Conservation (phyloP, 92 coral and sea anemone species). For the Epizoanthus fatuus region DNA sequence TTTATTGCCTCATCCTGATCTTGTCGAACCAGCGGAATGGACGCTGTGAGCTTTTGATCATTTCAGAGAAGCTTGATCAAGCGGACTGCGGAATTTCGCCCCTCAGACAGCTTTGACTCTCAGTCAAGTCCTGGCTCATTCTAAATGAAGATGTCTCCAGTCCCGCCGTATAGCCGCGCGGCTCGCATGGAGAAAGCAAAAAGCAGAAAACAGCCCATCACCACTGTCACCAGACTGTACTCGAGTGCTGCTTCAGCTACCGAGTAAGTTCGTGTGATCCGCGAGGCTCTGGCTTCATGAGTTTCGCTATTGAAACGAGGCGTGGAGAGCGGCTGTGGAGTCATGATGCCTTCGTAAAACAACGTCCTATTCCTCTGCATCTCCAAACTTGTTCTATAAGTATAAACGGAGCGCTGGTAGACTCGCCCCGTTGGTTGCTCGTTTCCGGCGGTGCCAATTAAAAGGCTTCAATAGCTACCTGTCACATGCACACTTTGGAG, state of each 20-base stretch:
- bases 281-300: background rate
- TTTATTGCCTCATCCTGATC: too few relatives aligned
- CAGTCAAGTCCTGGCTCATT: too few relatives aligned
- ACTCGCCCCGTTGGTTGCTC: background rate
- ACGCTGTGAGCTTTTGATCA: too few relatives aligned
- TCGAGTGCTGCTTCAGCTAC: slow-evolving; percentile 15
- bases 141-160: background rate
- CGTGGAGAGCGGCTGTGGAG: background rate
- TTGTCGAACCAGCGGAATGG: too few relatives aligned
- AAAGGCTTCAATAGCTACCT: slow-evolving; percentile 2
- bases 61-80: too few relatives aligned
- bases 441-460: background rate
- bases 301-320: background rate
- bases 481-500: background rate
- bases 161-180: background rate
- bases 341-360: background rate
- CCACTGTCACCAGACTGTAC: slow-evolving; percentile 6
- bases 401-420: background rate
- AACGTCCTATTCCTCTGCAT: background rate
- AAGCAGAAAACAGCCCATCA: slow-evolving; percentile 2
- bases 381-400: background rate
- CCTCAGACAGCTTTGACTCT: too few relatives aligned
- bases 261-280: slow-evolving; percentile 2
- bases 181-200: background rate
- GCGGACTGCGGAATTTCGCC: too few relatives aligned